Evolutionary conservation across 2,888 invertebrate species (phyloP).

Genomic region (Drosophila birchii): DNA sequence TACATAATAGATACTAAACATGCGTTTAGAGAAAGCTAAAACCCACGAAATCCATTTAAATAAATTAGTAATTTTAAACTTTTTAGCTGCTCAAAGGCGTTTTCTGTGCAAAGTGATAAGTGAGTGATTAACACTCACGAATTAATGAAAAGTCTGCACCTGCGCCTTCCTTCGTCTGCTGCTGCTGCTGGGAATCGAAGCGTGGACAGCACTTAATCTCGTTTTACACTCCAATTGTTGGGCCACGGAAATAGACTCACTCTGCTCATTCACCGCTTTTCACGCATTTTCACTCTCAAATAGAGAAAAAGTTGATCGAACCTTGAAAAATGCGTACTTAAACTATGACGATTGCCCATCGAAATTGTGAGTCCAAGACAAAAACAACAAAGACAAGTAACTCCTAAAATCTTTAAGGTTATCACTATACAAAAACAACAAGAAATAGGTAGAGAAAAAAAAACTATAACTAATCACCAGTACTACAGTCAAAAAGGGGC

Average conservation of each 20-base stretch:
- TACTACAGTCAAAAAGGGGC: conserved; percentile 1
- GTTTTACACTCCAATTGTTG: conserved; percentile 45
- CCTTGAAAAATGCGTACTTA: conserved; percentile 62
- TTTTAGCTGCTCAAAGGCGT: conserved; percentile 18
- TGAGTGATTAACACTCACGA: conserved; percentile 59
- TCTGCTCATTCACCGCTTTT: conserved; percentile 1
- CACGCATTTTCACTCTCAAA: conserved; percentile 8
- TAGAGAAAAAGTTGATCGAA: conserved; percentile 71
- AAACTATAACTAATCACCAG: conserved; percentile 19
- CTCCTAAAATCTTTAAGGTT: conserved; percentile 50
- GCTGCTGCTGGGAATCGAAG: conserved; percentile 61
- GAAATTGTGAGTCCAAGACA: conserved; percentile 28
- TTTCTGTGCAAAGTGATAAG: conserved; percentile 53
- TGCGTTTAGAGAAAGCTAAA: conserved; percentile 53
- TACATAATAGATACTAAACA: conserved; percentile 17
- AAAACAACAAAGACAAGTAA: conserved; percentile 1
- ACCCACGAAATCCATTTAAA: conserved; percentile 3
- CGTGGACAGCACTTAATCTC: conserved; percentile 49
- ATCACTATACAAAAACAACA: conserved; percentile 64
- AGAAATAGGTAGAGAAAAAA: conserved; percentile 22
- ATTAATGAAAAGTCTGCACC: conserved; percentile 41
- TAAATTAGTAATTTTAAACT: conserved; percentile 23
- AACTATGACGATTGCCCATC: conserved; percentile 50
- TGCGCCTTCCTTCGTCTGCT: neutral
- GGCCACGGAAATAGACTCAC: conserved; percentile 9